Base-by-base conservation (phyloP, 2,888 invertebrate genomes). In the Phorcus lineatus region DNA sequence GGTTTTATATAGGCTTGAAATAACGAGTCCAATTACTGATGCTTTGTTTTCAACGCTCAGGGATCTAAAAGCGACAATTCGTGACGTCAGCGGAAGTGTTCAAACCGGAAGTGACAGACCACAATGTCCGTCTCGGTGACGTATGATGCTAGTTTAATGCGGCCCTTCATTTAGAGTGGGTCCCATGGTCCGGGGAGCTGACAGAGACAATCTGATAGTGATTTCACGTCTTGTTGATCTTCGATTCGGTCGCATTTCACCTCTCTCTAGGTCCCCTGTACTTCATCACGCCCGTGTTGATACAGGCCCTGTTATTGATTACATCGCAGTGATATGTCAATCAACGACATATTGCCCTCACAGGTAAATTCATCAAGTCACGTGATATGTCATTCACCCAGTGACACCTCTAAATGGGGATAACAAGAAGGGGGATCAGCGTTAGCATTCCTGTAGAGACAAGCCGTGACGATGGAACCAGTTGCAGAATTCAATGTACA, bases 291-390 rank as follows among this genome's bases (percentile, higher is more conserved):
- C 19, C 19, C 11, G 11, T 70, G 70, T 70, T 70, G 31, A 70
- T 36, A 70, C 36, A 70, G 40, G 70, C 17, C 70, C 36, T 4
- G 19, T 36, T 70, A 70, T 70, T 70, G 70, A 70, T 70, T 70
- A 70, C 70, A 36, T 28, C 70, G n/a, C 36, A 19, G 70, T 40
- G 70, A 70, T 36, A 70, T 70, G 70, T 36, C 70, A 70, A 70
- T 70, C 70, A 70, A 70, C 28, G 70, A 36, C 70, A 70, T 70
- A 70, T 70, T 70, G 70, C 36, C 70, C 31, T 70, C 70, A 70
- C 70, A 70, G 70, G 70, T 70, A 70, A 70, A 70, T 70, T 70
- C 70, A 70, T 70, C 70, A 70, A 36, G n/a, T 70, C 70, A 70
- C 70, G 70, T 70, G 70, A 70, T 40, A 28, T 70, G 70, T 36